A percentile compares a stretch with the other conserved stretches of the same genome.
phyloP scores from a whole-genome alignment of 1,140 invertebrate genomes.

The Mercenaria mercenaria region DNA sequence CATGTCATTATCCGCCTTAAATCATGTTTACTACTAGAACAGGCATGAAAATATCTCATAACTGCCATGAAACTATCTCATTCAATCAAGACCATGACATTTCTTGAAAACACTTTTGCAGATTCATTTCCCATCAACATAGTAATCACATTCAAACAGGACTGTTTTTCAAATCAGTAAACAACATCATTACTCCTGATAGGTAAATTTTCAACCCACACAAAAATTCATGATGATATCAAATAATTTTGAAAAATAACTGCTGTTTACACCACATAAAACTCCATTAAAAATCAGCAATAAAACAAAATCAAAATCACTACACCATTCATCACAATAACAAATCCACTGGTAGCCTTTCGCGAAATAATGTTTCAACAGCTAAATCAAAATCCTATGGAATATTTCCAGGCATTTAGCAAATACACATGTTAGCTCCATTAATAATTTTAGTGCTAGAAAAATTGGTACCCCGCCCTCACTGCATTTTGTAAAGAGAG shows the following conservation, averaged over 20 bases:
- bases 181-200: no score
- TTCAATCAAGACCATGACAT: neutral
- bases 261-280: no score
- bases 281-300: no score
- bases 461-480: neutral
- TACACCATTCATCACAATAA: no score
- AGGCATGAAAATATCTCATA: no score
- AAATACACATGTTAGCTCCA: slow-evolving; percentile 13
- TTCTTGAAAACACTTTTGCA: neutral
- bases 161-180: neutral
- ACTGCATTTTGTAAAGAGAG: neutral
- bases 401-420: neutral
- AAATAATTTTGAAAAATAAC: no score
- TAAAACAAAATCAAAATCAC: no score
- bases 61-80: neutral
- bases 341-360: neutral
- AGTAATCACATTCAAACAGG: neutral
- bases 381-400: neutral
- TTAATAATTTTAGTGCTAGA: slow-evolving; percentile 31
- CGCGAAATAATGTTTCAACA: slow-evolving; percentile 3
- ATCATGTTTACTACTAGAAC: no score
- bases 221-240: no score
- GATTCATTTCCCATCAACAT: neutral
- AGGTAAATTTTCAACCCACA: no score
- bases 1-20: no score